These are phyloP conservation scores for Crocallis elinguaria DNA, from an alignment of 2,888 invertebrate genomes.

Conservation along the genomic window DNA sequence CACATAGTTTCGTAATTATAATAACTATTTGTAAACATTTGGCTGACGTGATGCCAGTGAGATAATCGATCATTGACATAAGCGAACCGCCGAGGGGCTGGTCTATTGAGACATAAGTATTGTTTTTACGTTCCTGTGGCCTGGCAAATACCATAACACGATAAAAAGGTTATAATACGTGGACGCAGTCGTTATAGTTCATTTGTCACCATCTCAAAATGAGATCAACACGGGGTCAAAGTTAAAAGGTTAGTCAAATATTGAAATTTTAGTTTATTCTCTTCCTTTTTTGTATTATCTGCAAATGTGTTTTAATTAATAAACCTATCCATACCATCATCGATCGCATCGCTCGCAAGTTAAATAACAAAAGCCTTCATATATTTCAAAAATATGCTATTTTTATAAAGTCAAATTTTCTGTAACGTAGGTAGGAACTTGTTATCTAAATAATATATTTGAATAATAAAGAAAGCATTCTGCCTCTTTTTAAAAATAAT, in stretches of 20 bases:
- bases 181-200: conserved; percentile 42
- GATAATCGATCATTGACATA: conserved; percentile 41
- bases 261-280: too few relatives aligned
- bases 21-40: conserved; percentile 60
- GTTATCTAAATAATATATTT: too few relatives aligned
- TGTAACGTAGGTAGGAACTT: too few relatives aligned
- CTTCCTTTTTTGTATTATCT: too few relatives aligned
- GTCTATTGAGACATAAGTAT: conserved; percentile 36
- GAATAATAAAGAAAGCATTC: too few relatives aligned
- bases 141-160: conserved; percentile 19
- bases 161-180: conserved; percentile 40
- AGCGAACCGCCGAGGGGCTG: conserved; percentile 13
- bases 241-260: conserved; percentile 42
- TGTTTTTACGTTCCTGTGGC: conserved; percentile 39
- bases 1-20: conserved; percentile 49
- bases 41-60: conserved; percentile 42
- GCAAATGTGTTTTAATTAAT: too few relatives aligned
- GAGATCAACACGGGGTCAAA: conserved; percentile 42
- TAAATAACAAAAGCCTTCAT: too few relatives aligned
- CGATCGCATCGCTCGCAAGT: too few relatives aligned
- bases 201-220: conserved; percentile 50
- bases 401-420: too few relatives aligned
- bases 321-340: too few relatives aligned
- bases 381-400: too few relatives aligned
- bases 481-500: too few relatives aligned